These are phyloP conservation scores for Sphinx pinastri DNA, from an alignment of 2,888 invertebrate genomes.

Conservation along the genomic window DNA sequence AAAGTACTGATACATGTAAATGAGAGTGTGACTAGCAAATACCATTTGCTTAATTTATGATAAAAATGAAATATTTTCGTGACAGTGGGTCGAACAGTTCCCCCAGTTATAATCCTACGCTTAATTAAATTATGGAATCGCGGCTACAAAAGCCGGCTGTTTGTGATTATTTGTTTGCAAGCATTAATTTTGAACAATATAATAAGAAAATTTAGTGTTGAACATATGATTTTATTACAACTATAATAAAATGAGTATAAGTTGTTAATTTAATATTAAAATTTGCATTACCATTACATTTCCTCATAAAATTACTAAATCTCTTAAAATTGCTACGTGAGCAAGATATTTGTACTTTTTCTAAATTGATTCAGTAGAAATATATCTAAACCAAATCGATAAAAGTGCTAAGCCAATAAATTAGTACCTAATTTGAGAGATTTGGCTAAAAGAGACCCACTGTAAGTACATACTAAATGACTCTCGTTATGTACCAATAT, in stretches of 20 bases:
- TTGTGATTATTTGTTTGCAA: conserved; percentile 54
- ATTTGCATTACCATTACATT: conserved; percentile 54
- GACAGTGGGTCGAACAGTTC: conserved; percentile 75
- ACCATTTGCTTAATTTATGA: conserved; percentile 72
- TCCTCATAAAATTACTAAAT: conserved; percentile 63
- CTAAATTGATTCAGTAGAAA: conserved; percentile 57
- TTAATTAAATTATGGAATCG: conserved; percentile 69
- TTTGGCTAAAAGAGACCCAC: conserved; percentile 65
- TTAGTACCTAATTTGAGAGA: conserved; percentile 63
- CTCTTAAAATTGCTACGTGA: conserved; percentile 76
- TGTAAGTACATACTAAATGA: conserved; percentile 53
- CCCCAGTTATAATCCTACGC: conserved; percentile 47
- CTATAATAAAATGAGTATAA: conserved; percentile 73
- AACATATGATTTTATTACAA: conserved; percentile 60
- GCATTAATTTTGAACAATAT: conserved; percentile 55
- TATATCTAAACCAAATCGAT: conserved; percentile 45
- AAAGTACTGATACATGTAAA: conserved; percentile 78
- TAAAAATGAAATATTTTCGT: conserved; percentile 68
- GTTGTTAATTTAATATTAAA: conserved; percentile 58
- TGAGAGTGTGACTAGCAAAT: conserved; percentile 82
- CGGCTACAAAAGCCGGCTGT: conserved; percentile 58
- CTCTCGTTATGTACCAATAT: conserved; percentile 49
- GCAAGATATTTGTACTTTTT: conserved; percentile 80
- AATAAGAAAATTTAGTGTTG: conserved; percentile 52
- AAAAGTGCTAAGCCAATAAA: conserved; percentile 61